Conservation (phyloP, 64 coral and sea anemone species). For the Dendronephthya gigantea region DNA sequence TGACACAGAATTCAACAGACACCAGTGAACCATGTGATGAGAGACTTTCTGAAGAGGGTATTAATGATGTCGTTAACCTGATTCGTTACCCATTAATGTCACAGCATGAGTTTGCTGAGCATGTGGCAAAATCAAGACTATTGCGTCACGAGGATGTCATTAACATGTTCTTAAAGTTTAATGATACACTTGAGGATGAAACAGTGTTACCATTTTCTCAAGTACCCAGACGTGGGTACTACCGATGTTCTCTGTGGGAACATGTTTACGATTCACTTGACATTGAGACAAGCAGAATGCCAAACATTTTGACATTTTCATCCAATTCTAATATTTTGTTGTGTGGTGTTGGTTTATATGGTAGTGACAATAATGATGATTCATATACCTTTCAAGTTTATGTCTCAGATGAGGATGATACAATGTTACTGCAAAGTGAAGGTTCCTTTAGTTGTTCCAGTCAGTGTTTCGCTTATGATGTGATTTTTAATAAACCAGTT, state of each 20-base stretch:
- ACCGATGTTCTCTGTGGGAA: not conserved
- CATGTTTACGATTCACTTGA: not conserved
- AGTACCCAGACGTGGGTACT: not conserved
- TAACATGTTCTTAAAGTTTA: constrained; percentile 7
- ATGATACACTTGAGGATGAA: not conserved
- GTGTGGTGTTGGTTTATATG: constrained; percentile 2
- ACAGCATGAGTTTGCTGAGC: constrained; percentile 33
- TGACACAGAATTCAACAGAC: not conserved
- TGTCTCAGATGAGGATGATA: not conserved
- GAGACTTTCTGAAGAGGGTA: not conserved
- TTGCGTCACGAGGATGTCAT: constrained; percentile 9
- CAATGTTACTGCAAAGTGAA: not conserved
- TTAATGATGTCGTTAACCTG: constrained; percentile 24
- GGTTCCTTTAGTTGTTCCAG: not conserved
- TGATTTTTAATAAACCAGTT: constrained; percentile 9
- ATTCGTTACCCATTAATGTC: constrained; percentile 44
- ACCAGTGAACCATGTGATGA: not conserved
- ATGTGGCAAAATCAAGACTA: constrained; percentile 41
- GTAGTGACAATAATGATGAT: not conserved
- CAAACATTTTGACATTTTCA: not conserved
- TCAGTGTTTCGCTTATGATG: constrained; percentile 7
- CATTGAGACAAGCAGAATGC: not conserved
- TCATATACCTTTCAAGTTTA: constrained; percentile 4
- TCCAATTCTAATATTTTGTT: not conserved
- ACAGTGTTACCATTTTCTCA: not conserved